Conservation (phyloP, 1,140 invertebrate species). For the Drosophila triauraria region DNA sequence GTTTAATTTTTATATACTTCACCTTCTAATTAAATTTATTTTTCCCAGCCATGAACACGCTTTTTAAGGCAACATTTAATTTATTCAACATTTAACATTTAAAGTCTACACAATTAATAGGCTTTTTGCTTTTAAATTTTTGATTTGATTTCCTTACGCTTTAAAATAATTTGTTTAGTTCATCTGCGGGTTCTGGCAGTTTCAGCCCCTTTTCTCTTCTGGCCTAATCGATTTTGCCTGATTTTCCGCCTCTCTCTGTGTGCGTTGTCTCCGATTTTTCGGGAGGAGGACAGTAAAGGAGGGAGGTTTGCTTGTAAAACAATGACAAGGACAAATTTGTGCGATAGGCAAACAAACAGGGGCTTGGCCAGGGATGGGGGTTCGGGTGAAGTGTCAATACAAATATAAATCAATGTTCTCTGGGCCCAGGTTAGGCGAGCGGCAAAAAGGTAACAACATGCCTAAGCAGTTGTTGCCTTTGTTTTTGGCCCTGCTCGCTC, state of each 20-base stretch:
- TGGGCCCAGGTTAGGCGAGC: conserved; percentile 7
- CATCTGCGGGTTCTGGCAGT: background rate
- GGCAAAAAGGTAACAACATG: conserved; percentile 58
- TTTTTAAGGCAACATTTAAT: too few species aligned
- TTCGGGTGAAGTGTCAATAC: conserved; percentile 65
- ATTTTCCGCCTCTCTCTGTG: background rate
- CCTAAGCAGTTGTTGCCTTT: conserved; percentile 34
- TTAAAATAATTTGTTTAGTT: conserved; percentile 1
- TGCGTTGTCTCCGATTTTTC: conserved; percentile 33
- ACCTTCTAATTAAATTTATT: too few species aligned
- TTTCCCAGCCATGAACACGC: too few species aligned
- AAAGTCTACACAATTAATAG: too few species aligned
- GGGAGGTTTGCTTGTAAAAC: conserved; percentile 62
- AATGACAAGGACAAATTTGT: conserved; percentile 76
- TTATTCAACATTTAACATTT: too few species aligned
- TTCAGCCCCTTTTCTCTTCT: background rate
- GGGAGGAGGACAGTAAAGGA: background rate
- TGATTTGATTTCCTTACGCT: background rate
- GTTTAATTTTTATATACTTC: too few species aligned
- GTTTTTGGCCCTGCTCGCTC: conserved; percentile 19
- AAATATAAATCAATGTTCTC: conserved; percentile 75
- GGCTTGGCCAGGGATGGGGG: background rate
- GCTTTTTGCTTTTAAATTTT: too few species aligned
- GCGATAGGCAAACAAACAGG: conserved; percentile 48
- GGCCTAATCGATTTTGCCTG: conserved; percentile 18